phyloP scores from a whole-genome alignment of 2,888 invertebrate genomes.

The Galerucella calmariensis region DNA sequence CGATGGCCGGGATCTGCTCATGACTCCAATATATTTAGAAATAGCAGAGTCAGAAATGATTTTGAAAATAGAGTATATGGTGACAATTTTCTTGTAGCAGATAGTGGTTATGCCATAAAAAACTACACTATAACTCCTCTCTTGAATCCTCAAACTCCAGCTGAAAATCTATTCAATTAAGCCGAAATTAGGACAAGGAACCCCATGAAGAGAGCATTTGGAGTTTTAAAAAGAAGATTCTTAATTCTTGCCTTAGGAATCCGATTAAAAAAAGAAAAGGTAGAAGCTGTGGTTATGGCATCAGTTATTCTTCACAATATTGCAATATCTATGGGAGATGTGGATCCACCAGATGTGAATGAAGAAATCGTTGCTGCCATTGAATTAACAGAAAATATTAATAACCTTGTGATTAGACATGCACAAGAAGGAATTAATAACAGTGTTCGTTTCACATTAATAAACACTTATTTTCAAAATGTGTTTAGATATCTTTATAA shows the following conservation, averaged over 20 bases:
- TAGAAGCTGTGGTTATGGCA: conserved; percentile 11
- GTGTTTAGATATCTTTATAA: background rate
- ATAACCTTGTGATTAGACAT: conserved; percentile 8
- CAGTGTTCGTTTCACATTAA: conserved; percentile 12
- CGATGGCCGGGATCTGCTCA: too few relatives aligned
- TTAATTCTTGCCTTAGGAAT: background rate
- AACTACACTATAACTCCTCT: background rate
- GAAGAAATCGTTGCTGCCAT: conserved; percentile 2
- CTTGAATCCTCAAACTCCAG: background rate
- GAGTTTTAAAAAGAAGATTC: background rate
- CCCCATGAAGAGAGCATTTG: conserved; percentile 8
- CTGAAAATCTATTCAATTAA: conserved; percentile 7
- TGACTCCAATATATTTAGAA: too few relatives aligned
- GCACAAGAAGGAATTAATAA: conserved; percentile 3
- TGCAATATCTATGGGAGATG: conserved; percentile 12
- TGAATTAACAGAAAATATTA: conserved; percentile 7
- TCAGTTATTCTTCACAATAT: conserved; percentile 1
- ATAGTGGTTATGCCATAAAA: conserved; percentile 7
- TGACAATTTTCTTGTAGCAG: conserved; percentile 8
- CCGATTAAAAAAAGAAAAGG: conserved; percentile 3
- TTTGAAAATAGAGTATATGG: background rate
- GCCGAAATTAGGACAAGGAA: conserved; percentile 5
- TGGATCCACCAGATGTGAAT: conserved; percentile 1
- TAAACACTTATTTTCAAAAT: conserved; percentile 12
- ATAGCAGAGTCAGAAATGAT: background rate